Evolutionary conservation across 1,140 invertebrate genomes (phyloP).

Genomic region (Tetraneura akinire): DNA sequence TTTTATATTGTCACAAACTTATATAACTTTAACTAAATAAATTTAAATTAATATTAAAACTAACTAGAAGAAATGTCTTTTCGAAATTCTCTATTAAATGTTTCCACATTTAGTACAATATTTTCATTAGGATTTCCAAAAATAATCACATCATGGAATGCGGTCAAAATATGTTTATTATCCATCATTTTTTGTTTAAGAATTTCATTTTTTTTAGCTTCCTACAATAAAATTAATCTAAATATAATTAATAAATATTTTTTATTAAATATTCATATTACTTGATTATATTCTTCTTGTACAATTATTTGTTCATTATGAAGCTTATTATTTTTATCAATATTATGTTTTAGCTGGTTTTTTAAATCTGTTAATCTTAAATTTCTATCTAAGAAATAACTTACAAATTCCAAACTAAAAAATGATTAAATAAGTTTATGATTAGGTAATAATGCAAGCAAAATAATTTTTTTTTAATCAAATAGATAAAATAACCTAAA

Average conservation of each 20-base stretch:
- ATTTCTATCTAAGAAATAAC: constrained; percentile 88
- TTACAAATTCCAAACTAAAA: constrained; percentile 88
- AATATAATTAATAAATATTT: not conserved
- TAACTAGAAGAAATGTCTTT: not conserved
- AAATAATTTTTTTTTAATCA: not conserved
- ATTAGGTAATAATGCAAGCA: not conserved
- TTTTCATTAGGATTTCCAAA: constrained; percentile 64
- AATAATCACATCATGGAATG: constrained; percentile 65
- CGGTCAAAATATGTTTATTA: constrained; percentile 62
- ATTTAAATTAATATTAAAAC: constrained; percentile 6
- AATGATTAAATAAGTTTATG: constrained; percentile 5
- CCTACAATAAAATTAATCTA: constrained; percentile 57
- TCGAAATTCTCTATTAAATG: not conserved
- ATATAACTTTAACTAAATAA: not conserved
- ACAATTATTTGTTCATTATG: constrained; percentile 73
- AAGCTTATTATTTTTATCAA: constrained; percentile 73
- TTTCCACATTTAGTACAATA: constrained; percentile 21
- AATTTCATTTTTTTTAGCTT: constrained; percentile 65
- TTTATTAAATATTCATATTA: constrained; percentile 56
- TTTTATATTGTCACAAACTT: too few relatives aligned
- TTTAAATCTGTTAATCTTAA: constrained; percentile 75
- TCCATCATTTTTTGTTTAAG: constrained; percentile 58
- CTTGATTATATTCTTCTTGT: constrained; percentile 76
- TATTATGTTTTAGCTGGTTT: constrained; percentile 71
- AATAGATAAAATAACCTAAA: constrained; percentile 61